These are phyloP conservation scores for Thysanoteuthis rhombus DNA, from an alignment of 2,888 invertebrate genomes.

Conservation along the genomic window DNA sequence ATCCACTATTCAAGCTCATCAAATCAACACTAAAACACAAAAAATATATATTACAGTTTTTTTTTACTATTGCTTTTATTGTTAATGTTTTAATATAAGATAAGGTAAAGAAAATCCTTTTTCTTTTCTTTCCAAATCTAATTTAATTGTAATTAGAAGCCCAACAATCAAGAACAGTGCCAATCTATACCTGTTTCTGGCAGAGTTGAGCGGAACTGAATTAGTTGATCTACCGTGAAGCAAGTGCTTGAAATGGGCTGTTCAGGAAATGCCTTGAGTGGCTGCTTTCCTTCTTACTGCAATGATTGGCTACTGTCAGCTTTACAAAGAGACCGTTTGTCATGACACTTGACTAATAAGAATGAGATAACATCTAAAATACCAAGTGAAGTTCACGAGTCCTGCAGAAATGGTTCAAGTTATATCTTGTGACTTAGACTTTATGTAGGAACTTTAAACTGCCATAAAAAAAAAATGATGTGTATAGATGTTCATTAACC, in stretches of 20 bases:
- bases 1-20: too few relatives aligned
- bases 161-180: background rate
- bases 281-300: background rate
- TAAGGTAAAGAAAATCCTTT: background rate
- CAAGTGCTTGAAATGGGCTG: background rate
- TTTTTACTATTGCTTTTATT: too few relatives aligned
- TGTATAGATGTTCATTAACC: too few relatives aligned
- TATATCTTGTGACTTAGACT: background rate
- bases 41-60: too few relatives aligned
- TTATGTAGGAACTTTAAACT: background rate
- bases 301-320: background rate
- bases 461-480: background rate
- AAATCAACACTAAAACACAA: too few relatives aligned
- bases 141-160: background rate
- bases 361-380: background rate
- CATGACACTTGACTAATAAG: background rate
- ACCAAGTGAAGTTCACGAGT: background rate
- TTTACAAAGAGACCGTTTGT: background rate
- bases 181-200: background rate
- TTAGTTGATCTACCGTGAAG: background rate
- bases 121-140: background rate
- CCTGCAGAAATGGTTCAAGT: background rate
- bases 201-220: background rate
- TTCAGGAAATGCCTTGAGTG: background rate
- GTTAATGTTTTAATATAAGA: background rate